These are phyloP conservation scores for Elephas maximus DNA, from an alignment of 2,113 vertebrate species.

Conservation along the genomic window DNA sequence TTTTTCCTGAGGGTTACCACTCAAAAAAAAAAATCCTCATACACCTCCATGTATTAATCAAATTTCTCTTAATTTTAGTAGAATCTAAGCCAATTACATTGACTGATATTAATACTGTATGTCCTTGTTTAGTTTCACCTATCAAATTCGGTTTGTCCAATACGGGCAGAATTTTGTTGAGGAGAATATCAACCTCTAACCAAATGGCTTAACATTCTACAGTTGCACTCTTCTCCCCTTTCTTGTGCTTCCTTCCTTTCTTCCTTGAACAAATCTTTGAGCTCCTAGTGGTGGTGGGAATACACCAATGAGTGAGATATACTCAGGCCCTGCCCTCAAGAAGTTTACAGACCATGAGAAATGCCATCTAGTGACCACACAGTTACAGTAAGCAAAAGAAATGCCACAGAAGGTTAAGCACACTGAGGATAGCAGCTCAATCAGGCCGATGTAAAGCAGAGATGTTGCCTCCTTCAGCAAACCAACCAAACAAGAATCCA, in stretches of 20 bases:
- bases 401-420: background rate
- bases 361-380: accelerated
- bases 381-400: background rate
- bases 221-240: background rate
- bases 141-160: background rate
- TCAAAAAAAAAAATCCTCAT: background rate
- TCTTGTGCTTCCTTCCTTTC: background rate
- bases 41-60: background rate
- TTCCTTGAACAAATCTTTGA: background rate
- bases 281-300: background rate
- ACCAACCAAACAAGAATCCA: background rate
- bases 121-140: background rate
- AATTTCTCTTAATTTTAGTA: background rate
- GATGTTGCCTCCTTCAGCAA: background rate
- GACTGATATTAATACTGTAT: background rate
- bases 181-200: background rate
- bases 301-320: background rate
- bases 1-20: background rate
- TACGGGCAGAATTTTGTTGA: background rate
- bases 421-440: background rate
- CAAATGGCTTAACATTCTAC: background rate
- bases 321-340: background rate
- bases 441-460: background rate
- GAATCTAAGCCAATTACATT: background rate
- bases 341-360: background rate